Evolutionary conservation across 2,797 vertebrate species (phyloP), one percentile per base, ranked within the genome.

Genomic region (Harpagifer antarcticus): DNA sequence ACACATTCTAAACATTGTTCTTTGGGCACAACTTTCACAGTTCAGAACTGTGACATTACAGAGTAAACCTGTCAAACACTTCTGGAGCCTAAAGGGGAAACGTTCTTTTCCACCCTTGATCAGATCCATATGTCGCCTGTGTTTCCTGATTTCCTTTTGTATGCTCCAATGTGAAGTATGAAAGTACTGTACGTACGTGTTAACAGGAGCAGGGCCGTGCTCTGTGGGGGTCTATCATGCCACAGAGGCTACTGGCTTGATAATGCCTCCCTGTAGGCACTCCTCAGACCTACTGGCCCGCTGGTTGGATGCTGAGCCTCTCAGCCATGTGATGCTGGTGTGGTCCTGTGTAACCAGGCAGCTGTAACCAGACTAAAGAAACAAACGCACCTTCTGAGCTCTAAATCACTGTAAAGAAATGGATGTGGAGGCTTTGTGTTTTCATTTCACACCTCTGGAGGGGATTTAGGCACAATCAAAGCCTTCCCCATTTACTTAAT

Each of bases 221-320:
- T 57, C 31, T 23, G 20, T 52, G 52, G 74, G 56, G 65, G 70
- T 74, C 63, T 56, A 23, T 19, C 4, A 3, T 72, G 63, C 69
- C 71, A 67, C 54, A 6, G 65, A 58, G 67, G 68, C 74, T 43
- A 64, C 20, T 5, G 62, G 81, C 80, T 85, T 53, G 84, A 80
- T 89, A 88, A 92, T 83, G 76, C 71, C 72, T 83, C 86, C 72
- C 78, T 83, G 68, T 67, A 73, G 75, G 78, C 83, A 27, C 54
- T 45, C 48, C 53, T 74, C 16, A 71, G 75, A 68, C 85, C 65
- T 37, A 0, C 27, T 64, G n/a, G 44, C 66, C 62, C 20, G 65
- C 56, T 61, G 61, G 49, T 78, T 37, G 48, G 40, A 47, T 1
- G 13, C 45, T 31, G 76, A 5, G 8, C 14, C 33, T 71, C 27